phyloP scores from a whole-genome alignment of 1,140 invertebrate genomes.

The Ceratina calcarata region DNA sequence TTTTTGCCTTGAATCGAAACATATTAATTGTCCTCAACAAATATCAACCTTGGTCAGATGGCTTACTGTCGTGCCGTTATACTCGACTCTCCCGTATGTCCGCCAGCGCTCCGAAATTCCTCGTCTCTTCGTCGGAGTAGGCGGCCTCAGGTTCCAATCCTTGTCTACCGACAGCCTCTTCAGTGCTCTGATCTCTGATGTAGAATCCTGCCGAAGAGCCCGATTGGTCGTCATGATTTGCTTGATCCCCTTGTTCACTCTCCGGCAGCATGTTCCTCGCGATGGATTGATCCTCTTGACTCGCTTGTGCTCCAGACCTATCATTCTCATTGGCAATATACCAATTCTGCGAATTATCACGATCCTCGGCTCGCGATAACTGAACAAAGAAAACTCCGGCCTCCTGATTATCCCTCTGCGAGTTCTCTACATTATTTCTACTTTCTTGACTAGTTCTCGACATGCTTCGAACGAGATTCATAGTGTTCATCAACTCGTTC shows the following conservation, averaged over 20 bases:
- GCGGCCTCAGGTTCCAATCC: constrained; percentile 34
- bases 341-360: constrained; percentile 22
- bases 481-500: constrained; percentile 68
- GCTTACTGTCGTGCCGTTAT: constrained; percentile 49
- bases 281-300: constrained; percentile 37
- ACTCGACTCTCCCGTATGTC: constrained; percentile 78
- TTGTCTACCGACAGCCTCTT: constrained; percentile 30
- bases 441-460: constrained; percentile 50
- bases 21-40: neutral
- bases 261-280: constrained; percentile 38
- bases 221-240: constrained; percentile 36
- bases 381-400: constrained; percentile 32
- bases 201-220: constrained; percentile 41
- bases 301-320: constrained; percentile 24
- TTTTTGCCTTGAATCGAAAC: neutral
- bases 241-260: constrained; percentile 26
- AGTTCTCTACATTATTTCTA: constrained; percentile 40
- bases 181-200: constrained; percentile 34
- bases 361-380: constrained; percentile 28
- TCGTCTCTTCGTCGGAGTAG: constrained; percentile 68
- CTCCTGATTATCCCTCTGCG: constrained; percentile 40
- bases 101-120: constrained; percentile 70
- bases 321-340: constrained; percentile 24
- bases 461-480: constrained; percentile 61
- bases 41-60: neutral